Evolutionary conservation across 2,113 vertebrate genomes (phyloP).

Genomic region (Chrysemys picta): DNA sequence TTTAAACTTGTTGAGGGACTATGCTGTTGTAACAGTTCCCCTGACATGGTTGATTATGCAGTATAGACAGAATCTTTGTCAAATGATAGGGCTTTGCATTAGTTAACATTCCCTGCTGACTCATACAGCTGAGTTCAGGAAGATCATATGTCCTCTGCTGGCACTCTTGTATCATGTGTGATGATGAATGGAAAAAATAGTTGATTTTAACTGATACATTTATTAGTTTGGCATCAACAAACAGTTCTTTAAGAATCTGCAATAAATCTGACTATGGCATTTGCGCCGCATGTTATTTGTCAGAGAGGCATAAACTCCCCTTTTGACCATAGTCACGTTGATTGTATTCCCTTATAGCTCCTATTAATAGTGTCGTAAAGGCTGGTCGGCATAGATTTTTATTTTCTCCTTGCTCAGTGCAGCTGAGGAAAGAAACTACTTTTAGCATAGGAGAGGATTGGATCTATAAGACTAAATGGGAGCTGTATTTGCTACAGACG

Average conservation of each 20-base stretch:
- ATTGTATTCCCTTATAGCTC: background rate
- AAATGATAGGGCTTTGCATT: background rate
- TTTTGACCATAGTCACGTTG: background rate
- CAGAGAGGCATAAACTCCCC: background rate
- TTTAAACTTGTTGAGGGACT: background rate
- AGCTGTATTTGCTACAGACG: accelerated
- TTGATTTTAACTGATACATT: background rate
- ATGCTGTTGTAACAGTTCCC: background rate
- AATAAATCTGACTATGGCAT: background rate
- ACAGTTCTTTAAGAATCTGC: background rate
- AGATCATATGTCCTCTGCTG: background rate
- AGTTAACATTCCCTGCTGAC: background rate
- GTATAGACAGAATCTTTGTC: background rate
- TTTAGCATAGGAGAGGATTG: background rate
- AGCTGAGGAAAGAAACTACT: constrained; percentile 24
- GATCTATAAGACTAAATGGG: background rate
- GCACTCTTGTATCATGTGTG: background rate
- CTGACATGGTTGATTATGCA: background rate
- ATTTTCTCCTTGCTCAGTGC: constrained; percentile 12
- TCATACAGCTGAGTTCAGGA: background rate
- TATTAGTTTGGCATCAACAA: constrained; percentile 30
- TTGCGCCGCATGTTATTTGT: background rate
- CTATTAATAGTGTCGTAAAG: background rate
- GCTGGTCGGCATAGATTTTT: constrained; percentile 33
- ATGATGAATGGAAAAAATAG: constrained; percentile 1